Conservation (phyloP, 2,797 vertebrate genomes). For the Sebastes oblongus region DNA sequence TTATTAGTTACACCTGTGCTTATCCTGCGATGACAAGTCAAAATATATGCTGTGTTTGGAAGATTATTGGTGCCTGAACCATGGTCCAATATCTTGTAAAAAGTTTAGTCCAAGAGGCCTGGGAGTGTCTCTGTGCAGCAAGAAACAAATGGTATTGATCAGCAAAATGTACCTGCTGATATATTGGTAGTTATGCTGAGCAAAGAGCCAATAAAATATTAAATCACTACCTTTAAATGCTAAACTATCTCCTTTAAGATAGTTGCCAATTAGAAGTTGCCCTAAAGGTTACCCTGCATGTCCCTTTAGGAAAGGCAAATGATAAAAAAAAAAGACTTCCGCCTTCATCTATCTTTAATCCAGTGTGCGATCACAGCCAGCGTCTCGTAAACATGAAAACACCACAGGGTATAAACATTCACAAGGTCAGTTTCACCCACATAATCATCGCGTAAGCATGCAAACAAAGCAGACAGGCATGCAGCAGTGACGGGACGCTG, state of each 20-base stretch:
- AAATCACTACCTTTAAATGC: neutral
- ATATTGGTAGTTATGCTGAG: neutral
- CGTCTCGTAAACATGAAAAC: slow-evolving; percentile 60
- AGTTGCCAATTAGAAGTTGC: neutral
- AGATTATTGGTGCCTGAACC: neutral
- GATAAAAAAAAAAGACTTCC: neutral
- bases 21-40: neutral
- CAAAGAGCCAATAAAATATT: neutral
- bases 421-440: slow-evolving; percentile 51
- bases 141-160: neutral
- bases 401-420: slow-evolving; percentile 45
- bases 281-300: neutral
- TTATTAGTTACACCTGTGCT: slow-evolving; percentile 13
- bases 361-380: slow-evolving; percentile 34
- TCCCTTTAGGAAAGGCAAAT: neutral
- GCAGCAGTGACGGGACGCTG: slow-evolving; percentile 29
- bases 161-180: neutral
- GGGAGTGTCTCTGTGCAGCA: neutral
- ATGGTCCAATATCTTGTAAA: neutral
- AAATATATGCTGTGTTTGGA: neutral
- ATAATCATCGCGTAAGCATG: slow-evolving; percentile 39
- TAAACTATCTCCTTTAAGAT: neutral
- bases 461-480: slow-evolving; percentile 53
- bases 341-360: slow-evolving; percentile 35
- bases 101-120: neutral